Base-by-base conservation (phyloP, 2,888 invertebrate genomes). In the Nephrocerus scutellatus region DNA sequence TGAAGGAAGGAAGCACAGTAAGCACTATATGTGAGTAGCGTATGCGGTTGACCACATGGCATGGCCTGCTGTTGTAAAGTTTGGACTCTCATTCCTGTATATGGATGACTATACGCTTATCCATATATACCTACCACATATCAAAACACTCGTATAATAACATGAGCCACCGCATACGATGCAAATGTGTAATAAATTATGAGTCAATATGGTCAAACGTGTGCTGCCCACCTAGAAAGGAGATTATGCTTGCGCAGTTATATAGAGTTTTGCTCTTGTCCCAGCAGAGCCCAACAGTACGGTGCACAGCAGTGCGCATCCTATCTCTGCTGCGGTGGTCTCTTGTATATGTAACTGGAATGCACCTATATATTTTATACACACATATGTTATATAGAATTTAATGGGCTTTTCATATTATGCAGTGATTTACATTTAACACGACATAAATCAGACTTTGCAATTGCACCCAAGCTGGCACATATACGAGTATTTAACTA, bases 351-450 rank as follows among this genome's bases (percentile, higher is more conserved):
- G n/a, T n/a, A n/a, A n/a, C n/a, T n/a, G n/a, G n/a, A n/a, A n/a
- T n/a, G n/a, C n/a, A n/a, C n/a, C n/a, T n/a, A n/a, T n/a, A n/a
- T n/a, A n/a, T n/a, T 43, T 36, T 35, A 43, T 36, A 41, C 36
- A 46, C 37, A 44, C 36, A 46, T 44, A n/a, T n/a, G n/a, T n/a
- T n/a, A n/a, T n/a, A n/a, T n/a, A 44, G 30, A 46, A 41, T 46
- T 51, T 46, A 54, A 52, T 55, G 48, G 47, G 37, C 49, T 49
- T 51, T 54, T 52, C 51, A 53, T 53, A 52, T 48, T 47, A 46
- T 48, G 47, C 47, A 48, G 53, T 49, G 52, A 54, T 57, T 57
- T 56, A 56, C 51, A 55, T 56, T 59, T 57, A 59, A 57, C 55
- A 55, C 52, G 51, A 50, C 48, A 55, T 56, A 56, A 58, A 58